phyloP scores from a whole-genome alignment of 2,888 invertebrate species.

The Brachypalpus laphriformis region DNA sequence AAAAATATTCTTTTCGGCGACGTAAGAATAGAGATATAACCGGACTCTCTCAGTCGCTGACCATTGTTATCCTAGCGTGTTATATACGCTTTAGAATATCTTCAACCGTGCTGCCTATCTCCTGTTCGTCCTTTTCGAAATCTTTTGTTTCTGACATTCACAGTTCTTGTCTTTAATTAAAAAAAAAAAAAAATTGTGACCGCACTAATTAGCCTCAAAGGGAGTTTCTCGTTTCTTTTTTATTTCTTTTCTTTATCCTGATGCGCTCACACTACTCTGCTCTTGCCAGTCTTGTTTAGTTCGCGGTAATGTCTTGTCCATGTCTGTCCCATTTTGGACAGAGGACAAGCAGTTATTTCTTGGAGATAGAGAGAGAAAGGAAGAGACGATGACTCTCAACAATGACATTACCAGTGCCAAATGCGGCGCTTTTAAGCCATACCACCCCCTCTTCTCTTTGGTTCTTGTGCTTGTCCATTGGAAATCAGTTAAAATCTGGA shows the following conservation, averaged over 20 bases:
- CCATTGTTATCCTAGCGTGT: conserved; percentile 60
- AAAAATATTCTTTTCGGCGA: conserved; percentile 42
- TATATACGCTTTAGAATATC: conserved; percentile 42
- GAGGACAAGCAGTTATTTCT: conserved; percentile 68
- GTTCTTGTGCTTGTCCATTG: conserved; percentile 21
- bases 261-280: conserved; percentile 5
- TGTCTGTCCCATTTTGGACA: conserved; percentile 72
- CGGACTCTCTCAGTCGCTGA: conserved; percentile 15
- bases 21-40: conserved; percentile 60
- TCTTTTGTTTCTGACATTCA: conserved; percentile 74
- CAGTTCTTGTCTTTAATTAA: conserved; percentile 72
- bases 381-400: conserved; percentile 19
- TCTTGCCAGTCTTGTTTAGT: conserved; percentile 69
- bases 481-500: conserved; percentile 67
- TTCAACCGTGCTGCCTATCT: conserved; percentile 63
- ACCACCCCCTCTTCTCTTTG: conserved; percentile 13
- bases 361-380: conserved; percentile 11
- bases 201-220: conserved; percentile 83
- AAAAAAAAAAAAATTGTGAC: conserved; percentile 79
- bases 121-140: conserved; percentile 56
- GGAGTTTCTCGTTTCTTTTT: conserved; percentile 69
- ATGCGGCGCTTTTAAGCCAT: conserved; percentile 64
- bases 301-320: conserved; percentile 74
- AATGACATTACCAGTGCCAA: conserved; percentile 69
- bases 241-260: conserved; percentile 19